Percentiles rank a stretch among this genome's conserved stretches.
Conservation (phyloP, 2,113 vertebrate genomes). For the Oriolus oriolus region DNA sequence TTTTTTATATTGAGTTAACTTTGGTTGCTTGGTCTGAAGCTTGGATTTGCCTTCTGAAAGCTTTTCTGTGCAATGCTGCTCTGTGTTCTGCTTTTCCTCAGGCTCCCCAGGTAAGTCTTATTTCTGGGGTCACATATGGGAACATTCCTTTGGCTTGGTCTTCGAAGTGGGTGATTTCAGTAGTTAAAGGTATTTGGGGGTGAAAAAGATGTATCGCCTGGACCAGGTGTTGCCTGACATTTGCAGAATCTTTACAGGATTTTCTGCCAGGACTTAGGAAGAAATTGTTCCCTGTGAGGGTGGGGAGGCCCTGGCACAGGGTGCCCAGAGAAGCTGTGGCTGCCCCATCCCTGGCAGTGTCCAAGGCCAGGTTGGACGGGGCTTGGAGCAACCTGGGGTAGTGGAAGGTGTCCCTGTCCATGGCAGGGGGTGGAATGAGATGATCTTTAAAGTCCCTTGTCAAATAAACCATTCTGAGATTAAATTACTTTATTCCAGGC, state of each 20-base stretch:
- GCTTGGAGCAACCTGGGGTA: background rate
- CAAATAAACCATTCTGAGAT: background rate
- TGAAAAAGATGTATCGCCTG: background rate
- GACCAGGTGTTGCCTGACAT: background rate
- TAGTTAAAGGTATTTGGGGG: background rate
- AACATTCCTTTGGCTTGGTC: background rate
- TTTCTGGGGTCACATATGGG: fast-evolving
- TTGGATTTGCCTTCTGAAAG: background rate
- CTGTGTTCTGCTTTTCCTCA: background rate
- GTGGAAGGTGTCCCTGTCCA: background rate
- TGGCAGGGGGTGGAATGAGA: background rate
- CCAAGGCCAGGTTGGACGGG: background rate
- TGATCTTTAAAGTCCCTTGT: background rate
- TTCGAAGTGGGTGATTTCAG: background rate
- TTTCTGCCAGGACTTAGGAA: background rate
- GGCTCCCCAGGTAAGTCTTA: background rate
- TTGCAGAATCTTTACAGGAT: background rate
- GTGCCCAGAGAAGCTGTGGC: background rate
- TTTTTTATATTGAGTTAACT: background rate
- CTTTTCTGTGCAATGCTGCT: background rate
- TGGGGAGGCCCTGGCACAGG: background rate
- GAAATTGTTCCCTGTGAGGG: background rate
- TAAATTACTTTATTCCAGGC: background rate
- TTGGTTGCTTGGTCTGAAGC: background rate
- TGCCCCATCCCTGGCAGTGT: background rate